Base-by-base conservation (phyloP, 2,113 vertebrate genomes). In the Lophochroa leadbeateri region DNA sequence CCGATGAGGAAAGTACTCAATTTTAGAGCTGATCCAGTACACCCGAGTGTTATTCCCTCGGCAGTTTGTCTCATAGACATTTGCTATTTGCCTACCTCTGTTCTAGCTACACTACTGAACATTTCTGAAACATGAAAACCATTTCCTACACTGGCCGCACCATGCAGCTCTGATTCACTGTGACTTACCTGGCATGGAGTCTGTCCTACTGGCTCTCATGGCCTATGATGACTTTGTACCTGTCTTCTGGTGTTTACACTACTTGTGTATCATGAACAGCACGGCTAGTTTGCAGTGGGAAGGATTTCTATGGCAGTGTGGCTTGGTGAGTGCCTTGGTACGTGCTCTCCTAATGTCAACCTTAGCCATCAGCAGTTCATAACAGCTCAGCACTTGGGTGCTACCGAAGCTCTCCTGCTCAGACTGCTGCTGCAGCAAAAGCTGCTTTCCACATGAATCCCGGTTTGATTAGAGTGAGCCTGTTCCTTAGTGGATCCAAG, bases 111-210 rank as follows among this genome's bases (percentile, higher is more conserved):
- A 82, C 71, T 86, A 68, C 71, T 1, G 3, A 97, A 96, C 1
- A 3, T 87, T 92, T 65, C 82, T 0, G 1, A 65, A 84, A 82
- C 39, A 94, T 3, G 6, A 97, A 87, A 81, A 76, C 64, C 43
- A 90, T 98, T 90, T 97, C 96, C 43, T 97, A 74, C 21, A 7
- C 50, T 60, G 97, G 91, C 74, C 3, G 1, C 80, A 68, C 76
- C 49, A 78, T 2, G 19, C 91, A 97, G 71, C 95, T 97, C 95
- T 97, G 96, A 86, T 94, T 96, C 92, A 87, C 96, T 44, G 81
- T 68, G 72, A 29, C 77, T 68, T 80, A 46, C 64, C 85, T 37
- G 85, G 82, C 77, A 94, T 27, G 1, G 94, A 95, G 49, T 84
- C 94, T 88, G 94, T 96, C 50, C 86, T 97, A 29, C 78, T 97